Conservation (phyloP, 2,797 vertebrate species). For the Rhinella marina region DNA sequence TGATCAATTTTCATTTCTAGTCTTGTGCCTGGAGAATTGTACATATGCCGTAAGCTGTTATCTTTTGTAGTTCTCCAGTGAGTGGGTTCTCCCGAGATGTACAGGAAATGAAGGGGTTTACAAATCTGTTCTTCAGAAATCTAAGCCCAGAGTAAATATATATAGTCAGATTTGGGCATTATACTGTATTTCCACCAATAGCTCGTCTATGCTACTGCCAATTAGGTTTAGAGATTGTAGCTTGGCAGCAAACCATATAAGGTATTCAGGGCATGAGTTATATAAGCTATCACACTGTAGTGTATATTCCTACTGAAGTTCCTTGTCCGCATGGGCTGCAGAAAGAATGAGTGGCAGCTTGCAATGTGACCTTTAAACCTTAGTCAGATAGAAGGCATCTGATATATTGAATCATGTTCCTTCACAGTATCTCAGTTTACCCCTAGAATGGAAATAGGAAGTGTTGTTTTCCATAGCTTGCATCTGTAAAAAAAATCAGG, state of each 20-base stretch:
- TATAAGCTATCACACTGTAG: constrained; percentile 27
- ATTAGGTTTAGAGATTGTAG: constrained; percentile 48
- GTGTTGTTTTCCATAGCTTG: background rate
- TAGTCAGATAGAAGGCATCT: background rate
- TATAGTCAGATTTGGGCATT: constrained; percentile 13
- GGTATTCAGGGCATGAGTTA: constrained; percentile 41
- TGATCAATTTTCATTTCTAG: constrained; percentile 55
- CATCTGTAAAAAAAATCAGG: background rate
- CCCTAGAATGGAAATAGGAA: background rate
- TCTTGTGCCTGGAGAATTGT: constrained; percentile 46
- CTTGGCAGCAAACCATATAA: constrained; percentile 44
- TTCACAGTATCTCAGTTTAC: background rate
- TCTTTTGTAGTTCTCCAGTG: constrained; percentile 40
- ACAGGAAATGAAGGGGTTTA: constrained; percentile 16
- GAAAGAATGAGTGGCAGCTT: constrained; percentile 1
- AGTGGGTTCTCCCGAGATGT: constrained; percentile 29
- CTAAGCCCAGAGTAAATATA: background rate
- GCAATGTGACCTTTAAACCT: constrained; percentile 37
- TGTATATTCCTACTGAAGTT: constrained; percentile 13
- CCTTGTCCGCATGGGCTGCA: constrained; percentile 14
- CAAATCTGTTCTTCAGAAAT: constrained; percentile 40
- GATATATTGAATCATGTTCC: background rate
- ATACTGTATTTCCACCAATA: constrained; percentile 39
- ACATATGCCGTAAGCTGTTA: constrained; percentile 48
- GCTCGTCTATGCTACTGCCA: constrained; percentile 41